Evolutionary conservation across 2,888 invertebrate species (phyloP).

Genomic region (Athalia circularis): DNA sequence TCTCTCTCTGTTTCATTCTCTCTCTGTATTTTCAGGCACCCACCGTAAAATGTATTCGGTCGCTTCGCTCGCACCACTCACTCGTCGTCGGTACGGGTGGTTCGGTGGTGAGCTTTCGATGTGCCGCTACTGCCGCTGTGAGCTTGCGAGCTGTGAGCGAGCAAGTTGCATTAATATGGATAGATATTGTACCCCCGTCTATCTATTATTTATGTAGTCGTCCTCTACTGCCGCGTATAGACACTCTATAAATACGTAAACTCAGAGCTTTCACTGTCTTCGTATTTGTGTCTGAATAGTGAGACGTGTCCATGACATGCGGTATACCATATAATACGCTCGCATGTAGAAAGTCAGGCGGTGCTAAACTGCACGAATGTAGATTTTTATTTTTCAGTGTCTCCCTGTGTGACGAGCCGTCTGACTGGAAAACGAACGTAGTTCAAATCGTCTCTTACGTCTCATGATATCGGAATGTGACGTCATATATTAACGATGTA

Average conservation of each 20-base stretch:
- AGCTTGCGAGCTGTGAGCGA: conserved; percentile 27
- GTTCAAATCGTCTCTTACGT: conserved; percentile 3
- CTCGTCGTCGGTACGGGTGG: neutral
- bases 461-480: conserved; percentile 6
- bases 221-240: conserved; percentile 29
- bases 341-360: too few relatives aligned
- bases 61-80: conserved; percentile 13
- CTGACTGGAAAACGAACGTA: neutral
- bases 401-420: too few relatives aligned
- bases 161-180: conserved; percentile 44
- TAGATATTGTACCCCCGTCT: conserved; percentile 39
- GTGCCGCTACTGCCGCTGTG: too few relatives aligned
- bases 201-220: conserved; percentile 38
- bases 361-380: too few relatives aligned
- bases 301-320: too few relatives aligned
- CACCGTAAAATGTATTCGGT: conserved; percentile 42
- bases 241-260: conserved; percentile 38
- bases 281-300: neutral
- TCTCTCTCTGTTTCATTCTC: conserved; percentile 6
- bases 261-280: neutral
- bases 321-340: too few relatives aligned
- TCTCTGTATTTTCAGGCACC: conserved; percentile 37
- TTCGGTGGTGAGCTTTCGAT: neutral
- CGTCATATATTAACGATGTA: conserved; percentile 28
- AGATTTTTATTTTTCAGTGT: too few relatives aligned